Percentiles rank a stretch among this genome's conserved stretches.
phyloP scores from a whole-genome alignment of 2,113 vertebrate species.

The Oncorhynchus kisutch region DNA sequence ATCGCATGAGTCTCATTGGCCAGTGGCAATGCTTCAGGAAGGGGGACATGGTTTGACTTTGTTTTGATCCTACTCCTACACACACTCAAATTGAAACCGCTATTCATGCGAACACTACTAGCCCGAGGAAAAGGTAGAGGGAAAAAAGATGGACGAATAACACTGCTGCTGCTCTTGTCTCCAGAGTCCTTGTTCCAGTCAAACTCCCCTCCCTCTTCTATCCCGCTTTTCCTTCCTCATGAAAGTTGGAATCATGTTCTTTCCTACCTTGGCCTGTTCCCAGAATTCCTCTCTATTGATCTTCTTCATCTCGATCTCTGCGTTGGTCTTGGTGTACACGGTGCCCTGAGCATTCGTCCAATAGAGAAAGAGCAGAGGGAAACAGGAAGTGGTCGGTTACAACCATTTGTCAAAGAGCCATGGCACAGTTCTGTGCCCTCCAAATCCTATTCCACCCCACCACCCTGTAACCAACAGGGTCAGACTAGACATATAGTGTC shows the following conservation, averaged over 20 bases:
- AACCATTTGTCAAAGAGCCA: background rate
- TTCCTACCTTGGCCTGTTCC: conserved; percentile 92
- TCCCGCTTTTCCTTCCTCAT: background rate
- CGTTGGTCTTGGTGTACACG: conserved; percentile 93
- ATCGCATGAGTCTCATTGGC: background rate
- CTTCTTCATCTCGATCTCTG: conserved; percentile 96
- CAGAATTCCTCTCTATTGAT: conserved; percentile 97
- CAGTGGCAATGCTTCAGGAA: background rate
- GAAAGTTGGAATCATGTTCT: background rate
- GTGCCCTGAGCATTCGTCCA: conserved; percentile 79
- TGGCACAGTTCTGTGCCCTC: background rate
- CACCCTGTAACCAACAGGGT: background rate
- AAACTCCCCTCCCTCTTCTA: conserved; percentile 4
- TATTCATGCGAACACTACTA: too few relatives aligned
- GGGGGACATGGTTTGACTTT: background rate
- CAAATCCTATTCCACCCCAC: background rate
- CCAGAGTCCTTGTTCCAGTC: too few relatives aligned
- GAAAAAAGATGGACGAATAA: too few relatives aligned
- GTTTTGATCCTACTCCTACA: background rate
- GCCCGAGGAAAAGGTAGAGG: too few relatives aligned
- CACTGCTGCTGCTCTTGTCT: background rate
- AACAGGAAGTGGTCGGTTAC: background rate
- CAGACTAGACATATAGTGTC: background rate
- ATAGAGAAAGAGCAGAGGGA: background rate
- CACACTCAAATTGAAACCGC: background rate